phyloP scores from a whole-genome alignment of 2,888 invertebrate species.

The Aleiodes leptofemur region DNA sequence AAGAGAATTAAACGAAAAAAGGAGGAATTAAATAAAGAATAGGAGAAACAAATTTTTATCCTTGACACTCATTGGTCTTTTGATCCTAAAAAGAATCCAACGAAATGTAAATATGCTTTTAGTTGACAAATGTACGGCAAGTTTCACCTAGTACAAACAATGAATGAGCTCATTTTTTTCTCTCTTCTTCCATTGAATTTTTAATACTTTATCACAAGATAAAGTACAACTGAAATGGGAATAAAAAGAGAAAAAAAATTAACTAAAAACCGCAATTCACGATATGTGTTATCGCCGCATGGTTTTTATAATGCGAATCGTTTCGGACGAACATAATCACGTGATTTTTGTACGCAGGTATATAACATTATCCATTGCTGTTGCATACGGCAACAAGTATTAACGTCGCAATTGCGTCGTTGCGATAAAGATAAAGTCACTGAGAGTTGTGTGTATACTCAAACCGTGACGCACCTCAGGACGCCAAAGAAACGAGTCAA shows the following conservation, averaged over 20 bases:
- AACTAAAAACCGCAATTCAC: slow-evolving; percentile 54
- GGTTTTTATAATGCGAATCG: slow-evolving; percentile 3
- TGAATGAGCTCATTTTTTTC: background rate
- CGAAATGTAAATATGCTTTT: background rate
- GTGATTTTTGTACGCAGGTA: slow-evolving; percentile 28
- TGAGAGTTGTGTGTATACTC: slow-evolving; percentile 14
- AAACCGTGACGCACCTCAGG: slow-evolving; percentile 44
- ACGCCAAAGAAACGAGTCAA: slow-evolving; percentile 47
- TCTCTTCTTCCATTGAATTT: background rate
- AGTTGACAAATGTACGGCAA: background rate
- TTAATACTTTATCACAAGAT: slow-evolving; percentile 10
- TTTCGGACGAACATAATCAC: slow-evolving; percentile 14
- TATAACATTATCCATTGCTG: slow-evolving; percentile 11
- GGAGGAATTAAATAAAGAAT: slow-evolving; percentile 18
- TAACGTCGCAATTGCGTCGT: slow-evolving; percentile 38
- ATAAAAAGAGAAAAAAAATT: slow-evolving; percentile 2
- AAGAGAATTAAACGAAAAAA: slow-evolving; percentile 24
- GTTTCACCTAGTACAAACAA: slow-evolving; percentile 15
- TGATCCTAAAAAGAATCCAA: background rate
- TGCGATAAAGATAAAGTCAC: slow-evolving; percentile 47
- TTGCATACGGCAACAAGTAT: slow-evolving; percentile 35
- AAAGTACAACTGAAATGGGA: background rate
- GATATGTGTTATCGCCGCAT: slow-evolving; percentile 57
- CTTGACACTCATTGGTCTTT: slow-evolving; percentile 27
- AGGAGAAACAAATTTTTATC: slow-evolving; percentile 5